These are phyloP conservation scores for Raja brachyura DNA, from an alignment of 2,113 vertebrate genomes.

Conservation along the genomic window DNA sequence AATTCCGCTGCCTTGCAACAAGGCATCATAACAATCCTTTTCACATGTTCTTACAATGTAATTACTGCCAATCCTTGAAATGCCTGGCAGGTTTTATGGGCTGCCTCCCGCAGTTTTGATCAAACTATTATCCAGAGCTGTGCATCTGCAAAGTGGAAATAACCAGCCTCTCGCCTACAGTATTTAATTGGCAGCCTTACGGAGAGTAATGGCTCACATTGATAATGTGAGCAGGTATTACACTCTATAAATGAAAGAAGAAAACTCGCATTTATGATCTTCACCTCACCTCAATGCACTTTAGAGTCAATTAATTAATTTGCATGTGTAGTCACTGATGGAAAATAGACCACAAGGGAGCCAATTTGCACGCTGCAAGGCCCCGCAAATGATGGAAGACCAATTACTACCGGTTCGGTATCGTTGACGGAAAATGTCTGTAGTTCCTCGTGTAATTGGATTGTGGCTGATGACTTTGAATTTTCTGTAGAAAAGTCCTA, in stretches of 20 bases:
- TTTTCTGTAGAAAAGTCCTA: too few species aligned
- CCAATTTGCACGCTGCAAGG: not conserved
- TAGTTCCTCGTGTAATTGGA: too few species aligned
- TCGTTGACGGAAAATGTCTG: too few species aligned
- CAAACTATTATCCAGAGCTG: not conserved
- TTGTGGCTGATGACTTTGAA: too few species aligned
- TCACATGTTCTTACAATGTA: not conserved
- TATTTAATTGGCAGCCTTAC: not conserved
- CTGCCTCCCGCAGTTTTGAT: not conserved
- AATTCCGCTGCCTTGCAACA: not conserved
- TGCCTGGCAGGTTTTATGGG: slow-evolving; percentile 1
- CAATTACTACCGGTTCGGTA: not conserved
- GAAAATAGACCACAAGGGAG: not conserved
- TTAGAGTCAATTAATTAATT: not conserved
- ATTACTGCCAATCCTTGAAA: slow-evolving; percentile 12
- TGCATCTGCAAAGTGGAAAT: not conserved
- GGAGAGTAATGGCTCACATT: not conserved
- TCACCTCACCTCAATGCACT: not conserved
- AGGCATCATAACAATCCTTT: not conserved
- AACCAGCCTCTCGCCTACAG: not conserved
- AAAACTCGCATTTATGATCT: not conserved
- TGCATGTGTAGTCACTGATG: not conserved
- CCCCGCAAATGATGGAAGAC: not conserved
- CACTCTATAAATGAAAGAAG: not conserved
- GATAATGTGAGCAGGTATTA: not conserved